Percentiles rank a stretch among this genome's conserved stretches.
These are phyloP conservation scores for Tipula helvola DNA, from an alignment of 2,888 invertebrate genomes.

Conservation along the genomic window DNA sequence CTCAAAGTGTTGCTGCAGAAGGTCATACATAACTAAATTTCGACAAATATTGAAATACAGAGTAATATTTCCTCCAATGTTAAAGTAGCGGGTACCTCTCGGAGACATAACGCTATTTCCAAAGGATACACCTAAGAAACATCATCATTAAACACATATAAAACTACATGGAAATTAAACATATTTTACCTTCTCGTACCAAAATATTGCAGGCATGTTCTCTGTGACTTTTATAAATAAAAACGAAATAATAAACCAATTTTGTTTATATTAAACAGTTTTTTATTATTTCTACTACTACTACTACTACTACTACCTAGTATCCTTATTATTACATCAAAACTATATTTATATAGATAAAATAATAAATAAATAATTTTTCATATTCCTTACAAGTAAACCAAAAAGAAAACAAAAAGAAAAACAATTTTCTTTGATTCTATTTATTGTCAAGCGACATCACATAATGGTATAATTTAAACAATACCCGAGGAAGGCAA, in stretches of 20 bases:
- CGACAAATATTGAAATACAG: no score
- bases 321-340: neutral
- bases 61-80: no score
- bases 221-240: no score
- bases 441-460: slow-evolving; percentile 4
- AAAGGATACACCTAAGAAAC: no score
- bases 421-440: neutral
- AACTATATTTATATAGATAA: neutral
- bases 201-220: neutral
- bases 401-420: neutral
- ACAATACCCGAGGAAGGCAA: neutral
- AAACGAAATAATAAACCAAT: neutral
- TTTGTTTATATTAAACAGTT: neutral
- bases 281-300: neutral
- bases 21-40: no score
- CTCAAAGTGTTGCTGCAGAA: no score
- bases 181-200: no score
- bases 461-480: slow-evolving; percentile 4
- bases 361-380: neutral
- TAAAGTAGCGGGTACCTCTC: no score
- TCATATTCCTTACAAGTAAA: neutral
- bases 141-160: no score
- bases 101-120: no score
- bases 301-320: neutral
- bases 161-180: no score